Evolutionary conservation across 2,797 vertebrate genomes (phyloP), one percentile per base, ranked within the genome.

Genomic region (Labeo calbasu): DNA sequence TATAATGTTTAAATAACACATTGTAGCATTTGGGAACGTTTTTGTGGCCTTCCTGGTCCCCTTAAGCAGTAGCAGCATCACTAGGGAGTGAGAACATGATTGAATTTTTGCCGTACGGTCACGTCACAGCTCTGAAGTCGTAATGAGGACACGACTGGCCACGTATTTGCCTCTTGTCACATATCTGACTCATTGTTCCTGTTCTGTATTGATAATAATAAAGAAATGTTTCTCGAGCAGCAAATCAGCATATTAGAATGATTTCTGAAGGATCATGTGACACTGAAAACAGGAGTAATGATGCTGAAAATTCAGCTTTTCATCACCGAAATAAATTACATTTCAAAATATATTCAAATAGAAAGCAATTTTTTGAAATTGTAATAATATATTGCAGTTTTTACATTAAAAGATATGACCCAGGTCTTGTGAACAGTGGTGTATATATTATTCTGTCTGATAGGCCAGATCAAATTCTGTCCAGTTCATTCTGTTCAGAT

Each of bases 21-120:
- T 5, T 32, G 23, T 32, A 65, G 40, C 43, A 0, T 65, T 77
- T 65, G 59, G 76, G 76, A 50, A 28, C 0, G 5, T 13, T 77
- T 55, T 43, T n/a, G 8, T 46, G 36, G 13, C n/a, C n/a, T 77
- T 61, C 11, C 8, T 63, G 76, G 15, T 78, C 17, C 59, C 23
- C 76, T 32, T 50, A 78, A 65, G 59, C 76, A 50, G 10, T 50
- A 19, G 43, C 59, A 65, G 76, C 43, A 65, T 65, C 76, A 78
- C 76, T 78, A 14, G 76, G 76, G 76, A 78, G 40, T 78, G 23
- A 65, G 11, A 65, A 48, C 23, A 19, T 50, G 76, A 65, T 78
- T 65, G 55, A 77, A 77, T 55, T 70, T 68, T 51, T n/a, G 28
- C 65, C 13, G 63, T 48, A 19, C 12, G 13, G 63, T 25, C 43